Base-by-base conservation (phyloP, 2,797 vertebrate genomes). In the Sylvilagus floridanus region DNA sequence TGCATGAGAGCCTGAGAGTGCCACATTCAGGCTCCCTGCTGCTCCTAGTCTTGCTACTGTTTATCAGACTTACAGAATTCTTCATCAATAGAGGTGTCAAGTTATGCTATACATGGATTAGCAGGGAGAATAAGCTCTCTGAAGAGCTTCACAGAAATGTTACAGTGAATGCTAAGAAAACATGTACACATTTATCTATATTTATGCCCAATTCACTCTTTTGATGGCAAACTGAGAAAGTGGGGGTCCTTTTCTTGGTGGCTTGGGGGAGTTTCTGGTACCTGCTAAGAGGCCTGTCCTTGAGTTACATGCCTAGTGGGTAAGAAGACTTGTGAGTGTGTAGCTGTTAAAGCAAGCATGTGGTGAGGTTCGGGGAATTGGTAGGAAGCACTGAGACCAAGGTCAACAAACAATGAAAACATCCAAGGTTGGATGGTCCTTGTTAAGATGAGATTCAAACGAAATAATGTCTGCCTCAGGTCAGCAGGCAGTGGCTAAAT, bases 51-150 rank as follows among this genome's bases (percentile, higher is more conserved):
- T 97, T 90, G 78, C 30, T 60, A 22, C 32, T 94, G 73, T 82
- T 94, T 88, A 83, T 94, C 65, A 93, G 13, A 82, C 73, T 85
- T 89, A 88, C 7, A 84, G 66, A 90, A 60, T 84, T 92, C 84
- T 94, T 69, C 92, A 82, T 28, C 37, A 81, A 62, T 63, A 86
- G 4, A 7, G 52, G 85, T 90, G 78, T 87, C 47, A 72, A 62
- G 28, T 13, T 94, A 22, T 85, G 24, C 35, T 81, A 22, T 65
- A 82, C 42, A 50, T 86, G 32, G 68, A 91, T 96, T 81, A 96
- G 26, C 47, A 91, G 50, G 63, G 26, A 88, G 81, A 92, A 86
- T 86, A 65, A 96, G n/a, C n/a, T 72, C 35, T 65, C 28, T 77
- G 62, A 95, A 84, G 75, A 88, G 57, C 26, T 75, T 84, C 78